Conservation (phyloP, 2,888 invertebrate species). For the Agrochola lota region DNA sequence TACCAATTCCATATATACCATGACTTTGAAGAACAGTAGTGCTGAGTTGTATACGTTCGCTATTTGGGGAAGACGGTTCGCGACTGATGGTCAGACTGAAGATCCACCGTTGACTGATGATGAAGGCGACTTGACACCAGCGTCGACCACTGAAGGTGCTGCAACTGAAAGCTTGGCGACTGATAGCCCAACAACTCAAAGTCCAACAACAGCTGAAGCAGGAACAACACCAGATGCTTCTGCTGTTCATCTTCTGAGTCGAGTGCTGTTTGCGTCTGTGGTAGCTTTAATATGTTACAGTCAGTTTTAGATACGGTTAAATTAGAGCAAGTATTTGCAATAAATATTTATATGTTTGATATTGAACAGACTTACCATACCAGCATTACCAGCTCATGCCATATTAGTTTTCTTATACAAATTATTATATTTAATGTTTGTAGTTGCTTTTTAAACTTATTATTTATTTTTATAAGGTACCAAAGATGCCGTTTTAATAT, state of each 20-base stretch:
- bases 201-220: background rate
- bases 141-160: background rate
- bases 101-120: slow-evolving; percentile 70
- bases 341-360: background rate
- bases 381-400: slow-evolving; percentile 1
- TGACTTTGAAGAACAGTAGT: slow-evolving; percentile 70
- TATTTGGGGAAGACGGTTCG: slow-evolving; percentile 89
- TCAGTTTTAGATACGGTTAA: slow-evolving; percentile 22
- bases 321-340: background rate
- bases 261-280: slow-evolving; percentile 49
- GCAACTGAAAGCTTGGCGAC: background rate
- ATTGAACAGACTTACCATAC: background rate
- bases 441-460: background rate
- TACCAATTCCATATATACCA: slow-evolving; percentile 66
- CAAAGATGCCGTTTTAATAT: background rate
- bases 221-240: slow-evolving; percentile 35
- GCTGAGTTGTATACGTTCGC: slow-evolving; percentile 87
- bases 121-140: slow-evolving; percentile 33
- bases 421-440: background rate
- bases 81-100: slow-evolving; percentile 80
- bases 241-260: slow-evolving; percentile 47
- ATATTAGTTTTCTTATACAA: background rate
- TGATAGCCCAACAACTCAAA: slow-evolving; percentile 7
- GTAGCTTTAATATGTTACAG: slow-evolving; percentile 33
- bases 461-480: background rate